Evolutionary conservation across 2,113 vertebrate species (phyloP), one percentile per base, ranked within the genome.

Genomic region (Lycaon pictus): DNA sequence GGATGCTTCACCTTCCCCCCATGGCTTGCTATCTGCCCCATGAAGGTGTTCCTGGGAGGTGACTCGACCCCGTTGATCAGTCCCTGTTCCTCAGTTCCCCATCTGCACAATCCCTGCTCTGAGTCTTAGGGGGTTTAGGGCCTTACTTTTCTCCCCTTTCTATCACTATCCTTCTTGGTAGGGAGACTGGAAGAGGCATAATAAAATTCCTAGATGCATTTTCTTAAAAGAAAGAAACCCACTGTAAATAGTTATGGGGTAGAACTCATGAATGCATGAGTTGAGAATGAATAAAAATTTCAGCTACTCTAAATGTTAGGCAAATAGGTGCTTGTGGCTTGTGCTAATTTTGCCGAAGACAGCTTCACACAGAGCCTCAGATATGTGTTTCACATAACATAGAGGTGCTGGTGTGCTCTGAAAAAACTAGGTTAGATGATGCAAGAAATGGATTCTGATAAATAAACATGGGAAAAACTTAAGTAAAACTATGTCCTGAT

Each of bases 301-400:
- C 77, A 92, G 3, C 25, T 55, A 51, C 69, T 84, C 67, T 37
- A 92, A 84, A 84, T 55, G 55, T 69, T 79, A 43, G 81, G 32
- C 84, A 92, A 86, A 92, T 89, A 92, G 79, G 56, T 80, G 60
- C 48, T 94, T 89, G 88, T 22, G 17, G 77, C 77, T 95, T 96
- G 11, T 89, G 77, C 94, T 92, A 85, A 92, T 92, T 92, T 85
- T 65, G 56, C 92, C 76, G 84, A 95, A 88, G 88, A 85, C 25
- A 79, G 88, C 43, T 91, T 94, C 55, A 56, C n/a, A 35, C 43
- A 48, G 74, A 80, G 35, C 74, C 72, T 92, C 55, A 80, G 79
- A 72, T 32, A 55, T 60, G 8, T 32, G 19, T 94, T 94, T 80
- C 77, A 72, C 58, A 60, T 43, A 72, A 43, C 48, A 51, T 11